Evolutionary conservation across 2,113 vertebrate species (phyloP).

Genomic region (Oncorhynchus kisutch): DNA sequence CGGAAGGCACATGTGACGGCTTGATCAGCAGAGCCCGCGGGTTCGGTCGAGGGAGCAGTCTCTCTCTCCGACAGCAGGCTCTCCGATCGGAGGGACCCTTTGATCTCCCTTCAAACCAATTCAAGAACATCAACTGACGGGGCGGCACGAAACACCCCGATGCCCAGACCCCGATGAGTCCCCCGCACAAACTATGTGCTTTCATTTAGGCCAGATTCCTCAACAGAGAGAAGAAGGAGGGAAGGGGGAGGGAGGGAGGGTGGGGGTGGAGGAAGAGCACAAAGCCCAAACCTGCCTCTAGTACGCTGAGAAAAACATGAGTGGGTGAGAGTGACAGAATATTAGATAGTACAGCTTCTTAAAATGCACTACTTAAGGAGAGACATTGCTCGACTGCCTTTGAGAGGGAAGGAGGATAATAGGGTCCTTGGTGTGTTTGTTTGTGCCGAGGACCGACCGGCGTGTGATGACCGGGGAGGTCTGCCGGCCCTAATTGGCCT

Average conservation of each 20-base stretch:
- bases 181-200: constrained; percentile 80
- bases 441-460: constrained; percentile 51
- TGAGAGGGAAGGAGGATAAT: constrained; percentile 49
- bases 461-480: constrained; percentile 49
- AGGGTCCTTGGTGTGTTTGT: constrained; percentile 59
- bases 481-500: constrained; percentile 61
- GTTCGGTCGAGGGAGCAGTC: constrained; percentile 81
- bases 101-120: constrained; percentile 89
- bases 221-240: neutral
- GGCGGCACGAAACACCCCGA: constrained; percentile 83
- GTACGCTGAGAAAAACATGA: neutral
- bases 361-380: constrained; percentile 63
- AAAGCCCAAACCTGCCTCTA: constrained; percentile 37
- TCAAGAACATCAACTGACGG: constrained; percentile 86
- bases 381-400: constrained; percentile 45
- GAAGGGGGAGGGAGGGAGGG: neutral
- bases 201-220: constrained; percentile 77
- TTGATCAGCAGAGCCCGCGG: constrained; percentile 79
- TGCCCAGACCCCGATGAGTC: constrained; percentile 73
- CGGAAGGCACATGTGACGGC: constrained; percentile 61
- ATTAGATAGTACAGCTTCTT: constrained; percentile 62
- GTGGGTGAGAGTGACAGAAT: neutral
- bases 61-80: constrained; percentile 66
- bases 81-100: constrained; percentile 81
- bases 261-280: neutral